Conservation (phyloP, 1,140 invertebrate species). For the Drosophila seguyi region DNA sequence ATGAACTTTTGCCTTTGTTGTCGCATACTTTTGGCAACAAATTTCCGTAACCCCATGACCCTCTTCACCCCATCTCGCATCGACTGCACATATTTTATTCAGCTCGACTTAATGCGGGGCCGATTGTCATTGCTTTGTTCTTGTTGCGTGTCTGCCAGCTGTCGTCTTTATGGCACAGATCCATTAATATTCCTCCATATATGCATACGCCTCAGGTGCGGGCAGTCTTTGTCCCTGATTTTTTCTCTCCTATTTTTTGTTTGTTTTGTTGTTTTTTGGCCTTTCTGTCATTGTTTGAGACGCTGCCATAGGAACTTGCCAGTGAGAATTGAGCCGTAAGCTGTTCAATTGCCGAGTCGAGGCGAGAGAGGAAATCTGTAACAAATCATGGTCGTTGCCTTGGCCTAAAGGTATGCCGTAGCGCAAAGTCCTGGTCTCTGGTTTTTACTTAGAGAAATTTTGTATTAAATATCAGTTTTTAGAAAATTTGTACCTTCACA, state of each 20-base stretch:
- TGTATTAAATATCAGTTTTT: rapidly evolving
- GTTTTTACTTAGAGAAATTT: slow-evolving; percentile 6
- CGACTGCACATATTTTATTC: slow-evolving; percentile 71
- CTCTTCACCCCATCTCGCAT: slow-evolving; percentile 42
- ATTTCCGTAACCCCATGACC: slow-evolving; percentile 70
- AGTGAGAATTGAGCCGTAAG: slow-evolving; percentile 64
- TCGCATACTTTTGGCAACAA: slow-evolving; percentile 77
- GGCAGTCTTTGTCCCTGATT: slow-evolving; percentile 19
- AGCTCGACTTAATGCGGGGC: slow-evolving; percentile 75
- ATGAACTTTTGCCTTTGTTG: slow-evolving; percentile 76
- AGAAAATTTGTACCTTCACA: too few relatives aligned
- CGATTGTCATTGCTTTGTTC: slow-evolving; percentile 68
- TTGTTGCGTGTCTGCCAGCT: slow-evolving; percentile 73
- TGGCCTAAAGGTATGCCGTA: slow-evolving; percentile 38
- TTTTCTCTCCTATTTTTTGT: slow-evolving; percentile 13
- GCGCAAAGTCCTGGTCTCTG: neutral
- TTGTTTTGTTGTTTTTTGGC: neutral
- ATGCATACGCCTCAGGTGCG: slow-evolving; percentile 65
- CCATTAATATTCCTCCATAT: slow-evolving; percentile 70
- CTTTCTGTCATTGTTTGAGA: slow-evolving; percentile 63
- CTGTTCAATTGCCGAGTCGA: slow-evolving; percentile 55
- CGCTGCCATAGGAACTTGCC: slow-evolving; percentile 47
- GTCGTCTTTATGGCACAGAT: slow-evolving; percentile 78
- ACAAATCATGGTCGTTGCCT: slow-evolving; percentile 70
- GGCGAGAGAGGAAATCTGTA: slow-evolving; percentile 53